phyloP scores from a whole-genome alignment of 53 echinoderm and acorn worm species.

The Zoroaster sp. region DNA sequence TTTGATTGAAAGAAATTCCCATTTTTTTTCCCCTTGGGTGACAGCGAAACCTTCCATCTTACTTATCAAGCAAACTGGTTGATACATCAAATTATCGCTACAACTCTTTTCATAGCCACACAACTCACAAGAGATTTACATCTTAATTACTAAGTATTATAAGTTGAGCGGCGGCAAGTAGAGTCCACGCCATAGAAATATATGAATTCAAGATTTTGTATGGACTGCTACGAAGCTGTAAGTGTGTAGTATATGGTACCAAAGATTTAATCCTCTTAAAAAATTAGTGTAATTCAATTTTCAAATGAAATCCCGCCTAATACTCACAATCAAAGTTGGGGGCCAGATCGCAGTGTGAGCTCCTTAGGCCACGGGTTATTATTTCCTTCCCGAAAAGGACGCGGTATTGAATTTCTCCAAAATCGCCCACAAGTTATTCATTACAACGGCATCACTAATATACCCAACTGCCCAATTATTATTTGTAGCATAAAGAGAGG shows the following conservation, averaged over 20 bases:
- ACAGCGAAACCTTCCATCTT: too few species aligned
- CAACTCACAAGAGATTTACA: too few species aligned
- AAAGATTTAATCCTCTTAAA: constrained; percentile 28
- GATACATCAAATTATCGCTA: too few species aligned
- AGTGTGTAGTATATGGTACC: not conserved
- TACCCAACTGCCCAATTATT: too few species aligned
- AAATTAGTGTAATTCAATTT: not conserved
- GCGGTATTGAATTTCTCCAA: not conserved
- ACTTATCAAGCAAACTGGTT: too few species aligned
- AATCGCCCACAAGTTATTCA: not conserved
- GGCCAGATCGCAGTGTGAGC: not conserved
- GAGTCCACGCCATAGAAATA: too few species aligned
- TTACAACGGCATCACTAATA: not conserved
- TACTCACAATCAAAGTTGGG: not conserved
- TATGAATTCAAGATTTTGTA: not conserved
- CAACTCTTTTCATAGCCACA: too few species aligned
- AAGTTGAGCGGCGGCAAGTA: too few species aligned
- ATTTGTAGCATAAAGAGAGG: too few species aligned
- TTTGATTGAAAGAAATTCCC: too few species aligned
- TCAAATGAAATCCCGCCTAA: not conserved
- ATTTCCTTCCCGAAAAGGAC: not conserved
- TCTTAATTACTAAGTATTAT: too few species aligned
- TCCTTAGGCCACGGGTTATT: not conserved
- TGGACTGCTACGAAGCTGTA: not conserved
- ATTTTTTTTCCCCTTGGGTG: too few species aligned